A percentile compares a stretch with the other conserved stretches of the same genome.
phyloP scores from a whole-genome alignment of 1,140 invertebrate species.

The Artemia franciscana region DNA sequence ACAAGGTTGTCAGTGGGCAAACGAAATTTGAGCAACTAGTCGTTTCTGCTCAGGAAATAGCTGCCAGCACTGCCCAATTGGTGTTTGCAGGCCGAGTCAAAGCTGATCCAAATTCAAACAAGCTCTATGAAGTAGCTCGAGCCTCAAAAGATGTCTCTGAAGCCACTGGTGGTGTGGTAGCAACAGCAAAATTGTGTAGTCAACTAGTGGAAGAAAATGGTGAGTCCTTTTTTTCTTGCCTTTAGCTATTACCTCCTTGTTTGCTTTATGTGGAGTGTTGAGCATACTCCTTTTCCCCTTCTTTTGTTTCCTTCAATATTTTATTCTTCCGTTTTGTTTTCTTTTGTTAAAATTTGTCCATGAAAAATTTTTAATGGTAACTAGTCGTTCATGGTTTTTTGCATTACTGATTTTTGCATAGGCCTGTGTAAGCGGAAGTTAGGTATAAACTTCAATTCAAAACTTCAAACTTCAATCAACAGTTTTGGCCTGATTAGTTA shows the following conservation, averaged over 20 bases:
- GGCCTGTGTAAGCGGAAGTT: too few species aligned
- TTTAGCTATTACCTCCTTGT: not conserved
- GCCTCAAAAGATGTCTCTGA: constrained; percentile 69
- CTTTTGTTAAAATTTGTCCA: too few species aligned
- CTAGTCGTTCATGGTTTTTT: too few species aligned
- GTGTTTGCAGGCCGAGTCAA: constrained; percentile 85
- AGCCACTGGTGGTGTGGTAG: constrained; percentile 73
- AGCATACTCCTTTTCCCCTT: too few species aligned
- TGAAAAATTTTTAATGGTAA: too few species aligned
- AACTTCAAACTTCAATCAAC: not conserved
- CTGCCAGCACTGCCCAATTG: constrained; percentile 84
- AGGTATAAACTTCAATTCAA: too few species aligned
- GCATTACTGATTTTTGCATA: too few species aligned
- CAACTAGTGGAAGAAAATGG: constrained; percentile 62
- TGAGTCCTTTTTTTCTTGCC: constrained; percentile 19
- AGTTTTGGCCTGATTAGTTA: not conserved
- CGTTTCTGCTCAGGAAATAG: constrained; percentile 89
- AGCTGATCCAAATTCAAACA: constrained; percentile 54
- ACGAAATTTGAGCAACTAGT: constrained; percentile 82
- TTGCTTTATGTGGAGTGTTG: too few species aligned
- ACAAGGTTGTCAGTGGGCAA: constrained; percentile 63
- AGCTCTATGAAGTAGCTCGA: constrained; percentile 46
- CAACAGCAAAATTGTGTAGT: constrained; percentile 65
- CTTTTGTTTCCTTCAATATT: too few species aligned
- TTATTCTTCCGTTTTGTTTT: too few species aligned